phyloP scores from a whole-genome alignment of 2,797 vertebrate species.

The Oreonectes daqikongensis region DNA sequence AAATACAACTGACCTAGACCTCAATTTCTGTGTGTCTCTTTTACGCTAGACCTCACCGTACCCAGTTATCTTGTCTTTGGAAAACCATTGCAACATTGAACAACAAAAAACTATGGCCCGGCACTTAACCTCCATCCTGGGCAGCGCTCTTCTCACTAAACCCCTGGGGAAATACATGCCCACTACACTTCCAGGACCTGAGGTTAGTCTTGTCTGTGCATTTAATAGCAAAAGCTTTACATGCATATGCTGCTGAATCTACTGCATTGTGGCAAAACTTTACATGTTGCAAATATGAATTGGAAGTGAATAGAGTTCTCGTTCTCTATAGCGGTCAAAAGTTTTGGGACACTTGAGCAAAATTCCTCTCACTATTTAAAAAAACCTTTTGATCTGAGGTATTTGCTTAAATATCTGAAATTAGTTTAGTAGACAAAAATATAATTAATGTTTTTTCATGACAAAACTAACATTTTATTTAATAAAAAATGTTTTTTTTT shows the following conservation, averaged over 20 bases:
- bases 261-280: too few species aligned
- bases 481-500: too few species aligned
- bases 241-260: neutral
- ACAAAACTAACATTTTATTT: too few species aligned
- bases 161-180: slow-evolving; percentile 77
- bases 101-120: slow-evolving; percentile 91
- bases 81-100: slow-evolving; percentile 93
- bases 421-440: too few species aligned
- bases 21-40: slow-evolving; percentile 2
- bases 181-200: slow-evolving; percentile 85
- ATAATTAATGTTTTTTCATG: too few species aligned
- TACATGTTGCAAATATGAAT: neutral
- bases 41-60: slow-evolving; percentile 83
- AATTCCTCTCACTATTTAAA: too few species aligned
- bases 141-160: slow-evolving; percentile 80
- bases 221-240: neutral
- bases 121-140: slow-evolving; percentile 84
- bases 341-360: too few species aligned
- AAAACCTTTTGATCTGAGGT: too few species aligned
- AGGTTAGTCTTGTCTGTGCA: slow-evolving; percentile 73
- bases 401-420: too few species aligned
- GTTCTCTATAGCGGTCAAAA: too few species aligned
- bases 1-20: too few species aligned
- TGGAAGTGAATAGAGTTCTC: neutral
- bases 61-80: slow-evolving; percentile 95